Conservation (phyloP, 2,797 vertebrate species). For the Sebastes nivosus region DNA sequence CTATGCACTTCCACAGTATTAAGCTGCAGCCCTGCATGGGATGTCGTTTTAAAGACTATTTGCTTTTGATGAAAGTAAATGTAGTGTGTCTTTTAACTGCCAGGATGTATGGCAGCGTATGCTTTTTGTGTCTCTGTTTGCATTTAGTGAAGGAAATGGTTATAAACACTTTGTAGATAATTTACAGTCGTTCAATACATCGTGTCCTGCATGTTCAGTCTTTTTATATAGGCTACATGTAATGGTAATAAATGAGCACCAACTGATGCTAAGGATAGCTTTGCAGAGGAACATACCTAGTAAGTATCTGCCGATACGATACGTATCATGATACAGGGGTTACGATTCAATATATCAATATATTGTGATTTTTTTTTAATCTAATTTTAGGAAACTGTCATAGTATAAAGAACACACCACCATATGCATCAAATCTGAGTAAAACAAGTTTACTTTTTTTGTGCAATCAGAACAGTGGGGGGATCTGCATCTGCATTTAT, state of each 20-base stretch:
- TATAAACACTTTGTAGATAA: not conserved
- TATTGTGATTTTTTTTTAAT: too few relatives aligned
- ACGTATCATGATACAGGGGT: too few relatives aligned
- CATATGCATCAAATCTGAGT: too few relatives aligned
- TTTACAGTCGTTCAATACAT: not conserved
- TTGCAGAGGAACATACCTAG: constrained; percentile 1
- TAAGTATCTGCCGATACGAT: not conserved
- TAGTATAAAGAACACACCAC: too few relatives aligned
- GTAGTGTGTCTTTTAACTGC: constrained; percentile 8
- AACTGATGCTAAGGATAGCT: not conserved
- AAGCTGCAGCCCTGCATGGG: constrained; percentile 27
- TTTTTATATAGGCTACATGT: not conserved
- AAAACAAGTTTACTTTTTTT: too few relatives aligned
- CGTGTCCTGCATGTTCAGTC: not conserved
- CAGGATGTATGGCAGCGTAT: not conserved
- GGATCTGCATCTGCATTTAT: too few relatives aligned
- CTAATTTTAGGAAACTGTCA: too few relatives aligned
- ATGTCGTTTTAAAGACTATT: constrained; percentile 37
- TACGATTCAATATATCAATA: too few relatives aligned
- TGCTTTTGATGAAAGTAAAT: constrained; percentile 44
- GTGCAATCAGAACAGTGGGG: too few relatives aligned
- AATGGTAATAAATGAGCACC: not conserved
- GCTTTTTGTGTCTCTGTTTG: constrained; percentile 21
- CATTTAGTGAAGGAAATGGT: not conserved
- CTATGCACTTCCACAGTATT: constrained; percentile 27